These are phyloP conservation scores for Proterorhinus semilunaris DNA, from an alignment of 2,113 vertebrate species.

Conservation along the genomic window DNA sequence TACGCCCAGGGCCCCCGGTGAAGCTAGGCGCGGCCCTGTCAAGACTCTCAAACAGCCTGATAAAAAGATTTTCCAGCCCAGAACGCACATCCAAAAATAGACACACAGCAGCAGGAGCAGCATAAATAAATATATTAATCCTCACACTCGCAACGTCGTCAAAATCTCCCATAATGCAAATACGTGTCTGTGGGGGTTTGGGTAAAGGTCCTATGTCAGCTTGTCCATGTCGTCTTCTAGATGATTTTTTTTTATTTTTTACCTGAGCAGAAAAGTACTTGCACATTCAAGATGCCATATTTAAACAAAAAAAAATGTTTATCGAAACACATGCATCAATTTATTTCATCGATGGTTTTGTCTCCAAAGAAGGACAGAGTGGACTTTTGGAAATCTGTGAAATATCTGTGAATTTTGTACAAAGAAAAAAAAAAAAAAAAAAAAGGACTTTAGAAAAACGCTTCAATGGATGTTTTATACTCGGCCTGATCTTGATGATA, in stretches of 20 bases:
- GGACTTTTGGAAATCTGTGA: slow-evolving; percentile 66
- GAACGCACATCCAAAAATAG: not conserved
- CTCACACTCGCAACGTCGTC: not conserved
- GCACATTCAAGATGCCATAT: slow-evolving; percentile 36
- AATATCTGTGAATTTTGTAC: slow-evolving; percentile 82
- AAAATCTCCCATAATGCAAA: not conserved
- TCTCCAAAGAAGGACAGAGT: slow-evolving; percentile 69
- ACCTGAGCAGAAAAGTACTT: slow-evolving; percentile 69
- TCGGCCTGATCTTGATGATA: slow-evolving; percentile 71
- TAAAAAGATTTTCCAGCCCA: not conserved
- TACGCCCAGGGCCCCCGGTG: not conserved
- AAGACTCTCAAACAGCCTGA: not conserved
- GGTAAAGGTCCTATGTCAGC: not conserved
- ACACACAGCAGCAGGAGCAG: not conserved
- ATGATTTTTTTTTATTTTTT: not conserved
- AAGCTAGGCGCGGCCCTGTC: slow-evolving; percentile 9
- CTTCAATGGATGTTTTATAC: slow-evolving; percentile 76
- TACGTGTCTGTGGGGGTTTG: not conserved
- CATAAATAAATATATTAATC: not conserved
- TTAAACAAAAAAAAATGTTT: slow-evolving; percentile 13
- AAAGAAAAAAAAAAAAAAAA: slow-evolving; percentile 57
- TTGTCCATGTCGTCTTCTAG: not conserved
- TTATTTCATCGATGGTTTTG: slow-evolving; percentile 36
- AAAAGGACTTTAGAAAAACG: slow-evolving; percentile 43
- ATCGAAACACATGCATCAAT: slow-evolving; percentile 26